Conservation (phyloP, 2,113 vertebrate genomes). For the Okapia johnstoni region DNA sequence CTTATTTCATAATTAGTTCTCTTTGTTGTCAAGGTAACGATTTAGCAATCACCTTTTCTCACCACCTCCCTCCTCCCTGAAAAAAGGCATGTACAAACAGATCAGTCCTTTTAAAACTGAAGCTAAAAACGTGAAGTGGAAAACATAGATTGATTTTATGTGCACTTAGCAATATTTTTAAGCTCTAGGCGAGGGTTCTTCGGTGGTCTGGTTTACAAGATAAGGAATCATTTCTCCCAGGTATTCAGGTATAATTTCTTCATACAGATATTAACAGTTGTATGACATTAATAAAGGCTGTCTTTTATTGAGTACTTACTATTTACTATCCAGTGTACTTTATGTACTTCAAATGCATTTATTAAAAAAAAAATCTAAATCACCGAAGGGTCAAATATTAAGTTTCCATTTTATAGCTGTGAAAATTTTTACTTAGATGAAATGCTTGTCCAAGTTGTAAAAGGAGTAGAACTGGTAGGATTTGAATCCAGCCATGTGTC, state of each 20-base stretch:
- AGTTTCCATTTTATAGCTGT: background rate
- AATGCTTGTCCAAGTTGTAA: background rate
- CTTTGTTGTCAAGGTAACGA: slow-evolving; percentile 53
- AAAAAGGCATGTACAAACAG: background rate
- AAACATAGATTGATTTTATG: slow-evolving; percentile 36
- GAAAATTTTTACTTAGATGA: background rate
- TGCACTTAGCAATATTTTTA: background rate
- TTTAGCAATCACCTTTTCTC: slow-evolving; percentile 55
- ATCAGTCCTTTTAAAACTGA: slow-evolving; percentile 27
- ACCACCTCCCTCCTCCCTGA: background rate
- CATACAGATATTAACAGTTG: background rate
- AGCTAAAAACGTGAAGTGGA: slow-evolving; percentile 30
- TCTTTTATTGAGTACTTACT: background rate
- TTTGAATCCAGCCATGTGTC: background rate
- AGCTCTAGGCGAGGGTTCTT: background rate
- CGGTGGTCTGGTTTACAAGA: background rate
- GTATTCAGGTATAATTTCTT: background rate
- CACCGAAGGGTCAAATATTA: background rate
- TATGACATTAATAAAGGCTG: background rate
- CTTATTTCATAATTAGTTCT: slow-evolving; percentile 43
- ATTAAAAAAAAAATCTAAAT: background rate
- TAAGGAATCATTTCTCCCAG: background rate
- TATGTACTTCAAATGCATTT: background rate
- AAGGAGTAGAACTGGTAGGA: background rate
- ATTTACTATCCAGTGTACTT: background rate